Evolutionary conservation across 2,888 invertebrate species (phyloP), one percentile per base, ranked within the genome.

Genomic region (Drosophila peninsularis): DNA sequence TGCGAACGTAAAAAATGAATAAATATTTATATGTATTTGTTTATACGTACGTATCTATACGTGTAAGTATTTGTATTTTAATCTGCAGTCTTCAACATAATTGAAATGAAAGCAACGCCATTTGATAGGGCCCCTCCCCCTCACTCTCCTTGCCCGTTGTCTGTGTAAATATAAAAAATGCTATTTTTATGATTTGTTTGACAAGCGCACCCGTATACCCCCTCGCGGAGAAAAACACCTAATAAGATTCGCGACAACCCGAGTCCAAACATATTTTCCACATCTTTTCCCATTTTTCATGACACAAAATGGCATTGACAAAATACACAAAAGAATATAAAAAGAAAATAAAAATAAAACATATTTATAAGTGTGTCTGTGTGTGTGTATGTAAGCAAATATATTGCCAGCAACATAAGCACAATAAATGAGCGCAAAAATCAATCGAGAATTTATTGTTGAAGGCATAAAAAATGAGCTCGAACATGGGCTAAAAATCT

Each of bases 361-460:
- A 67, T 5, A 44, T 34, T 24, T 17, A 44, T 36, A 36, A 3
- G 52, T 57, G 45, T 60, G 44, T 65, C 45, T 53, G 52, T 60
- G 64, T 56, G 56, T 75, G 36, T 32, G 44, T 37, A 44, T 56
- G 32, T 54, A 62, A 65, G 62, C 61, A 63, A 61, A 69, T 69
- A 69, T 78, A 74, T 75, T 64, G 75, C 64, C 44, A 58, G 74
- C 58, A 77, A 74, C 67, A 70, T 77, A 68, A 80, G 72, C 72
- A 62, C 70, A 76, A 79, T 68, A 76, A 80, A 80, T 78, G 89
- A 84, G 78, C 75, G 65, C 88, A 84, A 87, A 84, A 85, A 85
- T 85, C 85, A 85, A 85, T 85, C 89, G 85, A 80, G 89, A 85
- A 85, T 85, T 85, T 89, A 85, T 89, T 89, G 84, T 84, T 80